Conservation (phyloP, 2,888 invertebrate species). For the Cerceris rybyensis region DNA sequence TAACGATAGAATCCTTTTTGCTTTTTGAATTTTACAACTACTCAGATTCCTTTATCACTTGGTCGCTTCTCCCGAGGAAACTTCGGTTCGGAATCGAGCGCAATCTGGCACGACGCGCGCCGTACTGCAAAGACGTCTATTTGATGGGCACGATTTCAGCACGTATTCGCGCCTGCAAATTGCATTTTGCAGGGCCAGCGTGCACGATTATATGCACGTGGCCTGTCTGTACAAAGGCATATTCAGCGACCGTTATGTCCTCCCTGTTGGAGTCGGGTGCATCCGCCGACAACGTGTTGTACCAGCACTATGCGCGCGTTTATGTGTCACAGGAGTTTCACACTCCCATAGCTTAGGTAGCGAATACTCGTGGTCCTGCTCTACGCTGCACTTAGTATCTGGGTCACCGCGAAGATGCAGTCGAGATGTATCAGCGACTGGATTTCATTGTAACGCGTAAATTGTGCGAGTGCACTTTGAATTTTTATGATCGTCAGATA, state of each 20-base stretch:
- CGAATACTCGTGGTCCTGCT: constrained; percentile 7
- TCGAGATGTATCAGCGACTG: no score
- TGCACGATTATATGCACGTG: constrained; percentile 63
- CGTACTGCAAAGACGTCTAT: constrained; percentile 36
- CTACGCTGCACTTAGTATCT: no score
- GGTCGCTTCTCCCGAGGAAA: background rate
- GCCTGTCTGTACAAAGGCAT: constrained; percentile 50
- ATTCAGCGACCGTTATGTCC: constrained; percentile 57
- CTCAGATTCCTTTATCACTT: background rate
- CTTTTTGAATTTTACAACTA: background rate
- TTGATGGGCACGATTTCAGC: constrained; percentile 57
- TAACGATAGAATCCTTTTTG: no score
- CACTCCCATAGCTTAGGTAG: background rate
- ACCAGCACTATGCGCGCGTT: constrained; percentile 27
- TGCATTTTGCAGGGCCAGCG: constrained; percentile 53
- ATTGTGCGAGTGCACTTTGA: no score
- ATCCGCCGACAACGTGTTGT: constrained; percentile 47
- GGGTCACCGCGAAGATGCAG: no score
- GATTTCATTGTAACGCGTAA: no score
- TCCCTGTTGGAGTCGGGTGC: constrained; percentile 41
- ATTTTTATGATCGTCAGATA: no score
- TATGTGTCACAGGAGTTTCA: constrained; percentile 21
- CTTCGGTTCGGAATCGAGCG: background rate
- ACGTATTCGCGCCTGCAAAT: constrained; percentile 60
- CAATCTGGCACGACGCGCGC: constrained; percentile 25